These are phyloP conservation scores for Podotricha telesiphe DNA, from an alignment of 2,888 invertebrate genomes.

Conservation along the genomic window DNA sequence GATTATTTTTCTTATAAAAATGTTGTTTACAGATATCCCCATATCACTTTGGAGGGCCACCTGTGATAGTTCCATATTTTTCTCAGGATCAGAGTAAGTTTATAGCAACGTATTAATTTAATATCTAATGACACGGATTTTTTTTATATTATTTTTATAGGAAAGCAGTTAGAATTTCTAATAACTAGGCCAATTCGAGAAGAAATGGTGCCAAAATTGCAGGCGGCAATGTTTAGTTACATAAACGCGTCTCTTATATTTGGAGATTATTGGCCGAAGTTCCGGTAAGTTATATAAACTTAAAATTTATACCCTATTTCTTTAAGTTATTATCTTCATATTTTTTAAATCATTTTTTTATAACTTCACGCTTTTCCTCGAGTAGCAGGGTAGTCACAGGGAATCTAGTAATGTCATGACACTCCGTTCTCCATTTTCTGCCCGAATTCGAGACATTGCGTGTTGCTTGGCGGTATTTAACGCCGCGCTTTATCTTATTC, in stretches of 20 bases:
- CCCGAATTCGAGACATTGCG: too few species aligned
- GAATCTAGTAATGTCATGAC: too few species aligned
- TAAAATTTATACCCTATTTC: too few species aligned
- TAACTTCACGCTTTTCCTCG: too few species aligned
- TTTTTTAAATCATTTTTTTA: too few species aligned
- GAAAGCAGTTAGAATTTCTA: slow-evolving; percentile 51
- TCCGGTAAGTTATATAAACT: slow-evolving; percentile 51
- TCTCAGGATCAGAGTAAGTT: slow-evolving; percentile 53
- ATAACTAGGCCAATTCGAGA: slow-evolving; percentile 53
- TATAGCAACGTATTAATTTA: neutral
- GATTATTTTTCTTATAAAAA: too few species aligned
- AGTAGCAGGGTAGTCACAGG: too few species aligned
- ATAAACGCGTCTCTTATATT: slow-evolving; percentile 61
- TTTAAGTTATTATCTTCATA: too few species aligned
- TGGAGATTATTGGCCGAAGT: slow-evolving; percentile 45
- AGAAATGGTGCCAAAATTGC: slow-evolving; percentile 59
- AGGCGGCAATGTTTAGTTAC: slow-evolving; percentile 55
- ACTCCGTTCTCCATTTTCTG: too few species aligned
- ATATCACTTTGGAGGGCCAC: slow-evolving; percentile 51
- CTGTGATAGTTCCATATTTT: slow-evolving; percentile 64
- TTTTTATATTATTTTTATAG: slow-evolving; percentile 46
- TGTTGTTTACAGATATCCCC: slow-evolving; percentile 57
- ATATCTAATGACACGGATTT: neutral
- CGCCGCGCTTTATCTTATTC: too few species aligned
- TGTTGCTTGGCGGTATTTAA: too few species aligned